These are phyloP conservation scores for Carpatolechia fugitivella DNA, from an alignment of 2,888 invertebrate genomes.

Conservation along the genomic window DNA sequence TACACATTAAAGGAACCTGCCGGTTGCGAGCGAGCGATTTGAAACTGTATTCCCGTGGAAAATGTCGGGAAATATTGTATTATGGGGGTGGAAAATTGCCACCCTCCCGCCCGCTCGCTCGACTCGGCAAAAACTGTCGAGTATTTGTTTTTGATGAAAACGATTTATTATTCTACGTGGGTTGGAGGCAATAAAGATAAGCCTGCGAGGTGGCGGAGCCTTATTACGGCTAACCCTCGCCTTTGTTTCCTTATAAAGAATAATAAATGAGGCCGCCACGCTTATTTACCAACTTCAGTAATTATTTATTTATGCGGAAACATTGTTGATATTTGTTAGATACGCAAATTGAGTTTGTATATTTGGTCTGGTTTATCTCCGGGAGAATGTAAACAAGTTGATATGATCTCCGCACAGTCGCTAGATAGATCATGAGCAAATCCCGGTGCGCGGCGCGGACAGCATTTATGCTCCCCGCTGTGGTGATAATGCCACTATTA, in stretches of 20 bases:
- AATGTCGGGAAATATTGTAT: constrained; percentile 80
- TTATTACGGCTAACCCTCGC: constrained; percentile 80
- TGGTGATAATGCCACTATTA: no score
- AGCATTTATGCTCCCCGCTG: no score
- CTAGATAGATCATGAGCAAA: constrained; percentile 24
- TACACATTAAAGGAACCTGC: constrained; percentile 80
- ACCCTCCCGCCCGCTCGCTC: constrained; percentile 75
- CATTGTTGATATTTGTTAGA: constrained; percentile 70
- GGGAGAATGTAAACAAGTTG: not conserved
- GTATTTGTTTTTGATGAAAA: constrained; percentile 81
- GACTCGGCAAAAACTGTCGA: constrained; percentile 80
- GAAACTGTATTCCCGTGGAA: constrained; percentile 80
- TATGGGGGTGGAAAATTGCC: constrained; percentile 80
- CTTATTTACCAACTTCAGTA: constrained; percentile 78
- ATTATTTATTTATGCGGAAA: constrained; percentile 76
- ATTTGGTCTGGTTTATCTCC: constrained; percentile 23
- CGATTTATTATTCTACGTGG: constrained; percentile 81
- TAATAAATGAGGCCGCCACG: constrained; percentile 78
- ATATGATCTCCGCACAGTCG: not conserved
- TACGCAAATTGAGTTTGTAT: constrained; percentile 43
- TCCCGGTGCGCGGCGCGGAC: not conserved
- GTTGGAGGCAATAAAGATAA: constrained; percentile 80
- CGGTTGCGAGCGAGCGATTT: constrained; percentile 77
- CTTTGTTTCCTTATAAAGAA: constrained; percentile 80
- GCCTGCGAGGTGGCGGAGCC: constrained; percentile 79